Percentiles rank a stretch among this genome's conserved stretches.
Conservation (phyloP, 1,140 invertebrate species). For the Idris sp. region DNA sequence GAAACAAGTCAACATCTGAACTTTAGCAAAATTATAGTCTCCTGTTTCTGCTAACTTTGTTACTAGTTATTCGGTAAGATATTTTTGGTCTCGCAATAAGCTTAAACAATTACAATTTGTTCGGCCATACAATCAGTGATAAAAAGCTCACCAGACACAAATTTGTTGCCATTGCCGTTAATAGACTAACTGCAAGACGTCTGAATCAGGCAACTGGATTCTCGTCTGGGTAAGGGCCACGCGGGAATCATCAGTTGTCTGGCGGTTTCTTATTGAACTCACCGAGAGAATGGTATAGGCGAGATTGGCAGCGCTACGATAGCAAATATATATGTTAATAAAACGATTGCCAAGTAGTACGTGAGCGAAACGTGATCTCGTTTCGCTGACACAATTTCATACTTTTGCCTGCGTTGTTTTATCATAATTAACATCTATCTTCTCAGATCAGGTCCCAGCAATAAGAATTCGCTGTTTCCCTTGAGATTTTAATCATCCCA, state of each 20-base stretch:
- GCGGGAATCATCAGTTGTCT: slow-evolving; percentile 55
- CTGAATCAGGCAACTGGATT: slow-evolving; percentile 42
- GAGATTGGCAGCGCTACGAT: slow-evolving; percentile 57
- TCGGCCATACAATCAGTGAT: no score
- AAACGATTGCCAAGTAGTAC: slow-evolving; percentile 49
- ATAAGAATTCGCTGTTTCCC: no score
- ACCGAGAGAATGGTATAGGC: slow-evolving; percentile 32
- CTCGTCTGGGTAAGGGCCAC: slow-evolving; percentile 36
- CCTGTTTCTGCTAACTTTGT: no score
- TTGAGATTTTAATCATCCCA: no score
- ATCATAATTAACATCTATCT: slow-evolving; percentile 36
- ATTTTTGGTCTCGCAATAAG: no score
- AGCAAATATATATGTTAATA: slow-evolving; percentile 63
- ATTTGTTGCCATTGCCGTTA: slow-evolving; percentile 57
- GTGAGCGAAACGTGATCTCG: slow-evolving; percentile 22
- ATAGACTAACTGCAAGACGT: slow-evolving; percentile 39
- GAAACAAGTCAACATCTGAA: no score
- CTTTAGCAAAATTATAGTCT: no score
- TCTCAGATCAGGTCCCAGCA: no score
- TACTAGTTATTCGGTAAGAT: no score
- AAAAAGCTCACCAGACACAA: slow-evolving; percentile 47
- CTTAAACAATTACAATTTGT: no score
- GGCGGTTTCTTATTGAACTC: slow-evolving; percentile 58
- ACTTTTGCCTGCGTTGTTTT: slow-evolving; percentile 21
- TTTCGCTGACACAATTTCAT: slow-evolving; percentile 28